A percentile compares a stretch with the other conserved stretches of the same genome.
phyloP scores from a whole-genome alignment of 2,888 invertebrate genomes.

The Spilosoma lubricipeda region DNA sequence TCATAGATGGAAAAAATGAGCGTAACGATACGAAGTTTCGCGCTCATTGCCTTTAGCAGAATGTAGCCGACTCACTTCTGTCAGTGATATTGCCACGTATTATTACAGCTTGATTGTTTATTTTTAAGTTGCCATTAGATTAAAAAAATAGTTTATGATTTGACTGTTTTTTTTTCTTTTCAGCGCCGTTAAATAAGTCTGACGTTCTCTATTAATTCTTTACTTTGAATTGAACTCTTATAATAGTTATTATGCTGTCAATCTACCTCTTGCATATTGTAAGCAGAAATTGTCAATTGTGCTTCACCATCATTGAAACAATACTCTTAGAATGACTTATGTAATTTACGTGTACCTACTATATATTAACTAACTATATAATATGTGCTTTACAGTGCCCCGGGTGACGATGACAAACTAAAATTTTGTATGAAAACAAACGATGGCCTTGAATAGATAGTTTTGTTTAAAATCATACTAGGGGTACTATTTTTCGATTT shows the following conservation, averaged over 20 bases:
- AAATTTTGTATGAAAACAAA: slow-evolving; percentile 3
- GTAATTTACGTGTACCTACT: not conserved
- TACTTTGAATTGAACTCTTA: not conserved
- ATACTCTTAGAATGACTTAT: not conserved
- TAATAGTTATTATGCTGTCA: not conserved
- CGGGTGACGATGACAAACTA: not conserved
- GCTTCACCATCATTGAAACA: not conserved
- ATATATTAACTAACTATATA: not conserved
- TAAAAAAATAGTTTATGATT: slow-evolving; percentile 3
- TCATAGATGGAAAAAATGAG: too few species aligned
- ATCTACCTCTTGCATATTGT: not conserved
- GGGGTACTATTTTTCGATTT: not conserved
- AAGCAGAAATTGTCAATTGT: not conserved
- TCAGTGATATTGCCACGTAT: too few species aligned
- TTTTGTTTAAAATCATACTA: not conserved
- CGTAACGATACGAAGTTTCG: too few species aligned
- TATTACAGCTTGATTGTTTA: too few species aligned
- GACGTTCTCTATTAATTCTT: slow-evolving; percentile 71
- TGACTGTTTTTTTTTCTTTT: slow-evolving; percentile 49
- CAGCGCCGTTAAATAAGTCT: slow-evolving; percentile 71
- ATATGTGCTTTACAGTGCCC: not conserved
- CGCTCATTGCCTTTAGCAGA: too few species aligned
- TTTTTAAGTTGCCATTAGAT: not conserved
- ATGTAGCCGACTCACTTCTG: too few species aligned
- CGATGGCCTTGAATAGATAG: not conserved